Evolutionary conservation across 2,797 vertebrate genomes (phyloP), one percentile per base, ranked within the genome.

Genomic region (Galaxias olidus): DNA sequence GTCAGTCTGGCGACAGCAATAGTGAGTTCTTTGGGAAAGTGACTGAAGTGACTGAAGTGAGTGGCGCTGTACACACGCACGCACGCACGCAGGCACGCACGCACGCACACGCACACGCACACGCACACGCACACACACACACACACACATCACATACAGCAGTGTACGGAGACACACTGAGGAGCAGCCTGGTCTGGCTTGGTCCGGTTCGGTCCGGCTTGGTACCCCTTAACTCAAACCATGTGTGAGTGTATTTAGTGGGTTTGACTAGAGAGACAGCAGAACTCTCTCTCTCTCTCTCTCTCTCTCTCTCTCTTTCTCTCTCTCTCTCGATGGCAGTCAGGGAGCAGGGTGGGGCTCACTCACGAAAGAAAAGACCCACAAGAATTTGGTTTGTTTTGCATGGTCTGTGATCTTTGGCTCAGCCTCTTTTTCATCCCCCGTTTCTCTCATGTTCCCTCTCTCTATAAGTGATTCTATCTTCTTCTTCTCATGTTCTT

Each of bases 111-210:
- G 46, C 10, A 41, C 69, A 72, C 58, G 58, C 49, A 44, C 65
- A 62, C 61, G 46, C n/a, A 46, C 47, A 58, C 49, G 13, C 53
- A 63, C 55, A 46, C 51, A 69, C 66, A 62, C 63, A 56, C 66
- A 54, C 48, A 54, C 71, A 67, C 65, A 30, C 30, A 30, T n/a
- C n/a, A n/a, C n/a, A n/a, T n/a, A n/a, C n/a, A n/a, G n/a, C n/a
- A n/a, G n/a, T n/a, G n/a, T n/a, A n/a, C n/a, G 30, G 30, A 30
- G 30, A 30, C 2, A 30, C n/a, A n/a, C n/a, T 2, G 30, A 30
- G 30, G 30, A 66, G 59, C 54, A 57, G 71, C 73, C 49, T 14
- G 72, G 72, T 62, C 61, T 60, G 63, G 9, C 61, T 69, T 78
- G 74, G 11, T 41, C 7, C 43, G 52, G 52, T n/a, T 70, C 1